Conservation (phyloP, 2,888 invertebrate genomes). For the Coleophora flavipennella region DNA sequence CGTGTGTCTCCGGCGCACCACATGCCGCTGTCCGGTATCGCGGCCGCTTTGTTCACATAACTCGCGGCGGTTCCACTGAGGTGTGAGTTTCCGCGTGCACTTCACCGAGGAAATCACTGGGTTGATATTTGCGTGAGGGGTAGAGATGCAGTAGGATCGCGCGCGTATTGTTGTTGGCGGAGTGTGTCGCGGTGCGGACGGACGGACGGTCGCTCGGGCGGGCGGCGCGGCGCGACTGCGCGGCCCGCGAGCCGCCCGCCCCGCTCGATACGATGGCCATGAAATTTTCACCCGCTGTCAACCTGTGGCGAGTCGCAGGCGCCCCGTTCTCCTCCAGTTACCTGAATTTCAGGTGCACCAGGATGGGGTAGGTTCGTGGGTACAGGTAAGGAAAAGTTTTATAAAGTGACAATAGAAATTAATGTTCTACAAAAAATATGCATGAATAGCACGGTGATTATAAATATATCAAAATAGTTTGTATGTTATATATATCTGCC, state of each 20-base stretch:
- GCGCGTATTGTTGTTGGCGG: not conserved
- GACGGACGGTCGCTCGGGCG: slow-evolving; percentile 28
- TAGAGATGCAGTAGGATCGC: slow-evolving; percentile 18
- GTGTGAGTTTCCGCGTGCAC: slow-evolving; percentile 38
- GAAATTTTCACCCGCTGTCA: slow-evolving; percentile 69
- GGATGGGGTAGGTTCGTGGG: too few species aligned
- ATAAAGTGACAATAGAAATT: too few species aligned
- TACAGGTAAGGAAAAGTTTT: too few species aligned
- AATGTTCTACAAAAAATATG: too few species aligned
- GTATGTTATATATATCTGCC: too few species aligned
- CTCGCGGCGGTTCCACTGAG: slow-evolving; percentile 20
- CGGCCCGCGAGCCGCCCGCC: slow-evolving; percentile 36
- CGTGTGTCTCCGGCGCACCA: slow-evolving; percentile 36
- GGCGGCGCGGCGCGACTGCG: slow-evolving; percentile 54
- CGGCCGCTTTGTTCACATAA: slow-evolving; percentile 43
- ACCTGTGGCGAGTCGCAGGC: slow-evolving; percentile 62
- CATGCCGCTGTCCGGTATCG: slow-evolving; percentile 46
- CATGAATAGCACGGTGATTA: too few species aligned
- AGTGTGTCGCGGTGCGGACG: not conserved
- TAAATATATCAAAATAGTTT: too few species aligned
- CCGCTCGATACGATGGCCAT: slow-evolving; percentile 69
- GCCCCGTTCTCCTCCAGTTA: slow-evolving; percentile 25
- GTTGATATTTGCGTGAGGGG: slow-evolving; percentile 21
- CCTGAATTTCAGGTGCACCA: too few species aligned
- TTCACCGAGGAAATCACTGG: slow-evolving; percentile 35